Conservation (phyloP, 2,888 invertebrate genomes). For the Aphodius granarius region DNA sequence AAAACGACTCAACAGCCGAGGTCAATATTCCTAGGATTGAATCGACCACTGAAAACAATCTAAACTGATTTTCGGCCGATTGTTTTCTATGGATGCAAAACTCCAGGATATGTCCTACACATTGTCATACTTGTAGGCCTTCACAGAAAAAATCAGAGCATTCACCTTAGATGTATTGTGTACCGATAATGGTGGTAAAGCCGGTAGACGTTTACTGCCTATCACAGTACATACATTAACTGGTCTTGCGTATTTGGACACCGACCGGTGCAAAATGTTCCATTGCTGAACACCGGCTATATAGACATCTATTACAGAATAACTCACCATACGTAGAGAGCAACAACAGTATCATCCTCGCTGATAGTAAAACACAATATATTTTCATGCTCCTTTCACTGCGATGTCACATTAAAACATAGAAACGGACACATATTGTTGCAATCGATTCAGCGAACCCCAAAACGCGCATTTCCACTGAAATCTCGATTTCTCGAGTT, state of each 20-base stretch:
- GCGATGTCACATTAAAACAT: no score
- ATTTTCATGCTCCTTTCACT: no score
- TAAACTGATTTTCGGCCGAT: neutral
- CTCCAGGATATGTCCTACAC: neutral
- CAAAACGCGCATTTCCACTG: no score
- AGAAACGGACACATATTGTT: no score
- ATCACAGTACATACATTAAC: neutral
- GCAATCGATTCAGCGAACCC: no score
- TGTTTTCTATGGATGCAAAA: neutral
- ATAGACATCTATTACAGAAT: neutral
- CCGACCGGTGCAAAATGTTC: neutral
- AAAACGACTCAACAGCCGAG: no score
- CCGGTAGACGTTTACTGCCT: neutral
- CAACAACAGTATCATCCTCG: neutral
- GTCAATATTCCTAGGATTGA: no score
- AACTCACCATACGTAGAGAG: neutral
- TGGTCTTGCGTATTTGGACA: neutral
- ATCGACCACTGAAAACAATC: no score
- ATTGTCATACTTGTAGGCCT: neutral
- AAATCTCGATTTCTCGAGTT: no score
- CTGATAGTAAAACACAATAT: no score
- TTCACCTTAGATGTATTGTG: neutral
- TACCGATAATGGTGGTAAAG: neutral
- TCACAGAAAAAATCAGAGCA: neutral
- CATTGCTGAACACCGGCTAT: slow-evolving; percentile 1